Percentiles rank a stretch among this genome's conserved stretches.
Conservation (phyloP, 2,888 invertebrate genomes). For the Augiades crinisus region DNA sequence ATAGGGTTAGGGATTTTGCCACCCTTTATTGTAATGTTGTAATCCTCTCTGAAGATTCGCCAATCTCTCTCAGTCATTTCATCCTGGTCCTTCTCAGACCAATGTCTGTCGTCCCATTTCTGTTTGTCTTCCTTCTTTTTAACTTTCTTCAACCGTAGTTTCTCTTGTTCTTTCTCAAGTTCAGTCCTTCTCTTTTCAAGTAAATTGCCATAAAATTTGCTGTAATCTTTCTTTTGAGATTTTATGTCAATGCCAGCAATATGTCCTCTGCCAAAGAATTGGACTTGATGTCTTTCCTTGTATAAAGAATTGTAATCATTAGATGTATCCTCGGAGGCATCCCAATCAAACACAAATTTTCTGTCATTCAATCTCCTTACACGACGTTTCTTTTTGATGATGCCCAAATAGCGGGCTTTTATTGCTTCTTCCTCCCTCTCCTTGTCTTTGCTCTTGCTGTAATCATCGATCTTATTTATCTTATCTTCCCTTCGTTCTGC, state of each 20-base stretch:
- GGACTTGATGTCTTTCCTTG: constrained; percentile 97
- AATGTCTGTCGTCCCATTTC: constrained; percentile 99
- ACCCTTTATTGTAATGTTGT: constrained; percentile 98
- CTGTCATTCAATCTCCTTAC: constrained; percentile 97
- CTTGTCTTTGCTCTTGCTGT: constrained; percentile 87
- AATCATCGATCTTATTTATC: constrained; percentile 77
- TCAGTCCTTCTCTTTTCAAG: constrained; percentile 97
- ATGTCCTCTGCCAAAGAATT: constrained; percentile 98
- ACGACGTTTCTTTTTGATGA: constrained; percentile 95
- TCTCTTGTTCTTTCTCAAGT: constrained; percentile 98
- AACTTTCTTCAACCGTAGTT: constrained; percentile 94
- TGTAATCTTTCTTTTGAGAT: constrained; percentile 96
- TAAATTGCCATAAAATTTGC: constrained; percentile 97
- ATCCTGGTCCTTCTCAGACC: constrained; percentile 95
- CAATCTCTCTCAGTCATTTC: constrained; percentile 99
- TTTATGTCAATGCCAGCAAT: constrained; percentile 99
- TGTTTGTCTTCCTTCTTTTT: constrained; percentile 98
- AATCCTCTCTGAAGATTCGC: constrained; percentile 99
- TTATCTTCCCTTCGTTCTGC: constrained; percentile 72
- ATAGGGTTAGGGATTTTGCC: constrained; percentile 98
- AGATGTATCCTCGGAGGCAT: constrained; percentile 98
- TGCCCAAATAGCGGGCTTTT: constrained; percentile 96
- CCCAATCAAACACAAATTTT: constrained; percentile 99
- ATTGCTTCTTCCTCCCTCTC: constrained; percentile 97
- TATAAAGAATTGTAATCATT: constrained; percentile 98